Conservation (phyloP, 37 sponge, comb jelly and placozoan genomes). For the Bolinopsis microptera region DNA sequence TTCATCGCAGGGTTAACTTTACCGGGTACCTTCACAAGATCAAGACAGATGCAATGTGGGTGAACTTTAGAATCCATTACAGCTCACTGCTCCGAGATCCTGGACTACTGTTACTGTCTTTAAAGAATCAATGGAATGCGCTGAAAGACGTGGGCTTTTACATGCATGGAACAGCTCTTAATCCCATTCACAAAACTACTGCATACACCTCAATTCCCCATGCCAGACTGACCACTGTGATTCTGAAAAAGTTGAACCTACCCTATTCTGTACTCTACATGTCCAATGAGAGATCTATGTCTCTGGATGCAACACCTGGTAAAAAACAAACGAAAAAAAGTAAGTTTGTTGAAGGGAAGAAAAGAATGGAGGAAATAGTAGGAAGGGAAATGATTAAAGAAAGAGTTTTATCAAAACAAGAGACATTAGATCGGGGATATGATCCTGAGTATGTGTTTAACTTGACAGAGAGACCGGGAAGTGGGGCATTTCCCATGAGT, state of each 20-base stretch:
- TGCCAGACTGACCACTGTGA: not conserved
- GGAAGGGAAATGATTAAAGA: not conserved
- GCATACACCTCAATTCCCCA: conserved; percentile 32
- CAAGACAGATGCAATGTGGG: not conserved
- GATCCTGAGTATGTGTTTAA: not conserved
- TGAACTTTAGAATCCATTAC: not conserved
- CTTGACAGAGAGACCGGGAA: not conserved
- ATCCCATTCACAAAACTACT: conserved; percentile 31
- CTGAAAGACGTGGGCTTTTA: conserved; percentile 5
- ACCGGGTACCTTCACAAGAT: not conserved
- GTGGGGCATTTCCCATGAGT: not conserved
- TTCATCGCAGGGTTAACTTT: not conserved
- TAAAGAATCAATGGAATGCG: not conserved
- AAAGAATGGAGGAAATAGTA: not conserved
- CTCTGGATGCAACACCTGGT: conserved; percentile 76
- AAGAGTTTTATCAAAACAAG: not conserved
- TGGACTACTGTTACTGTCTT: not conserved
- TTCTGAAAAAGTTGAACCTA: conserved; percentile 7
- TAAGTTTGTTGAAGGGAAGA: not conserved
- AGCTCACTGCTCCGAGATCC: not conserved
- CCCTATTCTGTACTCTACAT: conserved; percentile 46
- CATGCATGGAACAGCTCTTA: conserved; percentile 6
- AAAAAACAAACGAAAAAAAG: conserved; percentile 32
- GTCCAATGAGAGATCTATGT: conserved; percentile 73
- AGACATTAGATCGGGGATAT: not conserved